phyloP scores from a whole-genome alignment of 2,888 invertebrate genomes.

The Trachelus stipa region DNA sequence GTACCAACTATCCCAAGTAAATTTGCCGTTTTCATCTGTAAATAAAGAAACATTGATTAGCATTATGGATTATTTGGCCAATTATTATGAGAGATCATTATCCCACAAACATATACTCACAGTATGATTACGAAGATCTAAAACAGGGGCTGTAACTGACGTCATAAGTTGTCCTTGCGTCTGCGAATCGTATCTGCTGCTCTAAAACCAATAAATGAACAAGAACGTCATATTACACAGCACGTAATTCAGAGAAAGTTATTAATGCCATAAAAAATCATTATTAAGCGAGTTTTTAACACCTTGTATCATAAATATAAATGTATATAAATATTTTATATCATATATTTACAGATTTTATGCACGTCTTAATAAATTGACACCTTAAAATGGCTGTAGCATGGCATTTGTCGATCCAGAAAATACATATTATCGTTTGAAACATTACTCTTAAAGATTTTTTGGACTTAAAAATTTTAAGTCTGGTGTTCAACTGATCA shows the following conservation, averaged over 20 bases:
- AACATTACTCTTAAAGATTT: too few relatives aligned
- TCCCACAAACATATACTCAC: constrained; percentile 64
- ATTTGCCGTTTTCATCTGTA: constrained; percentile 87
- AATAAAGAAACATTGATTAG: constrained; percentile 32
- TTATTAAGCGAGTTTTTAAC: too few relatives aligned
- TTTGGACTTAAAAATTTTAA: too few relatives aligned
- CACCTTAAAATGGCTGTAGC: too few relatives aligned
- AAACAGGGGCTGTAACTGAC: constrained; percentile 93
- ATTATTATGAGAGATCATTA: background rate
- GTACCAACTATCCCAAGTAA: constrained; percentile 97
- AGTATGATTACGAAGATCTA: constrained; percentile 91
- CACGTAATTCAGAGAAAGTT: background rate
- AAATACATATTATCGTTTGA: too few relatives aligned
- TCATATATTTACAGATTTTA: too few relatives aligned
- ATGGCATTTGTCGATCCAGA: too few relatives aligned
- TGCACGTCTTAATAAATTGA: too few relatives aligned
- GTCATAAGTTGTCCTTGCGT: constrained; percentile 88
- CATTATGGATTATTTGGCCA: background rate
- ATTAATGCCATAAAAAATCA: background rate
- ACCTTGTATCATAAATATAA: too few relatives aligned
- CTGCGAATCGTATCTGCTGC: constrained; percentile 75
- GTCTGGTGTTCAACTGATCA: too few relatives aligned
- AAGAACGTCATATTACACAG: background rate
- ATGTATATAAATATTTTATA: too few relatives aligned
- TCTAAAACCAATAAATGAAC: constrained; percentile 67